Evolutionary conservation across 2,797 vertebrate species (phyloP).

Genomic region (Natrix natrix): DNA sequence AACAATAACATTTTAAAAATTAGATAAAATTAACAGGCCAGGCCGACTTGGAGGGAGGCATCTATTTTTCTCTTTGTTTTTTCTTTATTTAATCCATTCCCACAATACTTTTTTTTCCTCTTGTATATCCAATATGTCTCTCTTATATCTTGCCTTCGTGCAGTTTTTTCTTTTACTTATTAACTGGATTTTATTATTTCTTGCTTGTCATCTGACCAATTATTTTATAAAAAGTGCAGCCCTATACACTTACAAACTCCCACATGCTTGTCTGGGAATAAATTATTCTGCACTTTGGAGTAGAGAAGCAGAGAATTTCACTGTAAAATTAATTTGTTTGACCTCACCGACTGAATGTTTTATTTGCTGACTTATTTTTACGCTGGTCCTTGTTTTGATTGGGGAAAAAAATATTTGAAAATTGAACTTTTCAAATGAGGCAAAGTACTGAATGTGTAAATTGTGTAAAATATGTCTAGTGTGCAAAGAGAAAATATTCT

Average conservation of each 20-base stretch:
- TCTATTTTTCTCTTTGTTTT: neutral
- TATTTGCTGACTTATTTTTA: neutral
- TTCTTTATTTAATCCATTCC: neutral
- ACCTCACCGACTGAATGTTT: neutral
- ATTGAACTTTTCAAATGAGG: neutral
- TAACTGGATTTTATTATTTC: neutral
- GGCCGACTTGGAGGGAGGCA: too few relatives aligned
- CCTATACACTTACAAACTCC: neutral
- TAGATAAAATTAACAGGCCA: too few relatives aligned
- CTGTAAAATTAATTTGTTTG: neutral
- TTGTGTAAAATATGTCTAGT: neutral
- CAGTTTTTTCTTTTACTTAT: neutral
- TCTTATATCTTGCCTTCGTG: neutral
- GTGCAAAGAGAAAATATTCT: neutral
- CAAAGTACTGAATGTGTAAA: neutral
- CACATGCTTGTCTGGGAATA: neutral
- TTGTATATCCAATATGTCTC: neutral
- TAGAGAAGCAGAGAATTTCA: neutral
- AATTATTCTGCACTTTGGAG: neutral
- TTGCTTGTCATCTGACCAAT: neutral
- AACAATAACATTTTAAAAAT: too few relatives aligned
- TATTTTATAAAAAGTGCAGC: neutral
- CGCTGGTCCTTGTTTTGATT: neutral
- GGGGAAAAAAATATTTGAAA: neutral
- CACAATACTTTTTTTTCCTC: too few relatives aligned